Evolutionary conservation across 2,113 vertebrate species (phyloP), one percentile per base, ranked within the genome.

Genomic region (Eulacestoma nigropectus): DNA sequence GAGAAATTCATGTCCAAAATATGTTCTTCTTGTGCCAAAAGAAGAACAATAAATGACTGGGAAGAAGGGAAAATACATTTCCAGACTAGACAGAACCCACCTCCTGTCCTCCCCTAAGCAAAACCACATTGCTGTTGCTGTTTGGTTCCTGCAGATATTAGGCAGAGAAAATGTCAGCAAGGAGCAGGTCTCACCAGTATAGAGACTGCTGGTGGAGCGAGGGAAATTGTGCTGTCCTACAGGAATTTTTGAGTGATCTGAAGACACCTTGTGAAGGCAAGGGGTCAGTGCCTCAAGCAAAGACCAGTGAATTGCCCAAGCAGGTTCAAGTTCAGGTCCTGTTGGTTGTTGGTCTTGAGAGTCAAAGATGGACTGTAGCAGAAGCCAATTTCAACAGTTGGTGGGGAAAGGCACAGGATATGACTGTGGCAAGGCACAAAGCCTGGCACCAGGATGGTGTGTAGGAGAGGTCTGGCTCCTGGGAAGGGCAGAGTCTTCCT

Each of bases 1-100:
- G 89, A 97, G 87, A 96, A 93, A 94, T 91, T 97, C 95, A 95
- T 1, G 13, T 95, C 89, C 78, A 97, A 97, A 97, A 75, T 93
- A 97, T 94, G 95, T 82, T 82, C 77, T 89, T 91, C 78, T 95
- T 53, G 53, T 96, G 95, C 95, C 96, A 96, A 91, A 93, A 96
- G 84, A 95, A 95, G 87, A 96, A 96, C 95, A 96, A 95, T 96
- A 94, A 95, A 92, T 8, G 86, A 89, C 77, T 89, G 80, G 83
- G 91, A 90, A 92, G 76, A 81, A 81, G 80, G 37, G 64, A 93
- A 92, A 95, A 93, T 75, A 30, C 44, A 55, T 84, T 93, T 95
- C 73, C 94, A 95, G 93, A 95, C 93, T 70, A 93, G 92, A 92
- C 79, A 92, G 89, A 93, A 90, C 80, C 72, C 56, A 97, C 79